phyloP scores from a whole-genome alignment of 2,797 vertebrate genomes.

The Helostoma temminkii region DNA sequence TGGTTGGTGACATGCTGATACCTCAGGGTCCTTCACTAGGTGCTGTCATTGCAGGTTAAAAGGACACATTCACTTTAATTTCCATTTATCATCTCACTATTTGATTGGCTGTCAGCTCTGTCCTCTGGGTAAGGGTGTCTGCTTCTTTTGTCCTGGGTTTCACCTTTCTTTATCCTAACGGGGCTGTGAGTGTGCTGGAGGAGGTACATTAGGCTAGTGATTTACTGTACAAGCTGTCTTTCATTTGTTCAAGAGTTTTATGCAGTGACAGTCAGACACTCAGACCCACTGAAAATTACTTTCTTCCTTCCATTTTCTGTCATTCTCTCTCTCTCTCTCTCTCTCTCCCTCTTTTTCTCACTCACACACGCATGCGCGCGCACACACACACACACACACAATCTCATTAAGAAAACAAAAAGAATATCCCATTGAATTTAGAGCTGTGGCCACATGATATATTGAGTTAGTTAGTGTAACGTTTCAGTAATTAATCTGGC shows the following conservation, averaged over 20 bases:
- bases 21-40: conserved; percentile 41
- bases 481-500: conserved; percentile 59
- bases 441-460: conserved; percentile 14
- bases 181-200: conserved; percentile 2
- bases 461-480: conserved; percentile 42
- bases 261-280: conserved; percentile 22
- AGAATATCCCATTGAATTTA: conserved; percentile 8
- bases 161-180: conserved; percentile 23
- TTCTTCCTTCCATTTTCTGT: neutral
- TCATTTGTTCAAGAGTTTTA: conserved; percentile 43
- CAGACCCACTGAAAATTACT: conserved; percentile 20
- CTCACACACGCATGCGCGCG: too few species aligned
- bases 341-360: neutral
- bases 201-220: conserved; percentile 20
- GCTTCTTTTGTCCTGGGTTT: conserved; percentile 33
- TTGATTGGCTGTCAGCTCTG: conserved; percentile 66
- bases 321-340: too few species aligned
- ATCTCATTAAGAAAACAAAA: conserved; percentile 12
- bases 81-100: conserved; percentile 54
- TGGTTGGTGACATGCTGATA: conserved; percentile 26
- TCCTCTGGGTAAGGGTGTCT: conserved; percentile 55
- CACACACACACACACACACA: conserved; percentile 6
- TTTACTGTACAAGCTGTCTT: conserved; percentile 39
- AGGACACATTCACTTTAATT: conserved; percentile 51
- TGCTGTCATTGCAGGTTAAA: neutral